Evolutionary conservation across 2,113 vertebrate species (phyloP).

Genomic region (Asarcornis scutulata): DNA sequence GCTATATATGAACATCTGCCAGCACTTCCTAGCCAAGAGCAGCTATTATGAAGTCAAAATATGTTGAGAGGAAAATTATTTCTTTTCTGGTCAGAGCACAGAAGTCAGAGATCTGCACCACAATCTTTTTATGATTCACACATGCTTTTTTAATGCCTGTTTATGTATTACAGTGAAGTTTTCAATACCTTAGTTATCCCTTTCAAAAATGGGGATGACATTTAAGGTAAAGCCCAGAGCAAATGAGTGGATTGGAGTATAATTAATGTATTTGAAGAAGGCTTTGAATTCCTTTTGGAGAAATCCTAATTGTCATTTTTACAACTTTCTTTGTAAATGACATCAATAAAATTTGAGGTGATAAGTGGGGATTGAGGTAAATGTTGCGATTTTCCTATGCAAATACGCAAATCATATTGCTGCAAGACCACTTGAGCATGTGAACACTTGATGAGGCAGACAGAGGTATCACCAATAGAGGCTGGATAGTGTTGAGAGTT

Average conservation of each 20-base stretch:
- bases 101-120: background rate
- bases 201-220: background rate
- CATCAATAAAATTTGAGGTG: background rate
- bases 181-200: background rate
- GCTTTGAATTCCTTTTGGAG: background rate
- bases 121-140: no score
- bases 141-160: background rate
- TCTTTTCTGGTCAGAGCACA: constrained; percentile 19
- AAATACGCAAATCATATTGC: background rate
- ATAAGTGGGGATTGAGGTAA: background rate
- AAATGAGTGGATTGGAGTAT: background rate
- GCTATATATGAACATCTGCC: constrained; percentile 32
- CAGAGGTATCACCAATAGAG: background rate
- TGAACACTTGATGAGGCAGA: background rate
- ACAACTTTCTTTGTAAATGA: background rate
- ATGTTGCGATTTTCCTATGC: background rate
- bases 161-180: background rate
- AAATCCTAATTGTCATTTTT: background rate
- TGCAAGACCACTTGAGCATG: background rate
- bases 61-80: constrained; percentile 17
- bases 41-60: constrained; percentile 41
- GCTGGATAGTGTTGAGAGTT: background rate
- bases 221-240: background rate
- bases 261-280: background rate
- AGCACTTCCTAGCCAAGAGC: constrained; percentile 21